Base-by-base conservation (phyloP, 1,140 invertebrate genomes). In the Maniola jurtina region DNA sequence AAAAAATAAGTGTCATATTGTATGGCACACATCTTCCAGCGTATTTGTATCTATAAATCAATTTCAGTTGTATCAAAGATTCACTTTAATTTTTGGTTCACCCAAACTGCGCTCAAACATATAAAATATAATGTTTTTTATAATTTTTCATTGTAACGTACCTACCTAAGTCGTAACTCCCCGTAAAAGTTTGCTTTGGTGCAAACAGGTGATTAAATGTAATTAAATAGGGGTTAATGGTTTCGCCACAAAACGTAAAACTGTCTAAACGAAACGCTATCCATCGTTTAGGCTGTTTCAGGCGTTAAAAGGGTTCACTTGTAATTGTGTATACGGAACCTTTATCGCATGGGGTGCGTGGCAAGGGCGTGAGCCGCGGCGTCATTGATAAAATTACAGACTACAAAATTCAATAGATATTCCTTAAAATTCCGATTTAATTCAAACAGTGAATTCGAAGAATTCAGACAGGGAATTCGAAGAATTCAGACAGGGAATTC, bases 271-370 rank as follows among this genome's bases (percentile, higher is more conserved):
- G 60, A 57, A 57, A 66, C 70, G 36, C 40, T 62, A 65, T 56
- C 61, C 58, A 35, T 54, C 14, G 35, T 66, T 62, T 62, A 58
- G 57, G 45, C 58, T 52, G 67, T 67, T 64, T 70, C 65, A 57
- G 45, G 63, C 15, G 45, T 67, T 73, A 64, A 73, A 70, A 68
- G 66, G 72, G 67, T 72, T 72, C 69, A 66, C 65, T 72, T 64
- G 67, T 70, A 65, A 72, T 69, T 70, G 61, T 70, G 69, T 75
- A 66, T 75, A 72, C 71, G 47, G 57, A 72, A 61, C 64, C 57
- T 69, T 72, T 70, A 75, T 72, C 38, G 58, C 54, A 34, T 52
- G 62, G 63, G 70, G 61, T 14, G 66, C 34, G 55, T 66, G 66
- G 50, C 55, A 60, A 66, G 68, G 66, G 64, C 55, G 65, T 55